Evolutionary conservation across 2,113 vertebrate species (phyloP), one percentile per base, ranked within the genome.

Genomic region (Malaclemys terrapin): DNA sequence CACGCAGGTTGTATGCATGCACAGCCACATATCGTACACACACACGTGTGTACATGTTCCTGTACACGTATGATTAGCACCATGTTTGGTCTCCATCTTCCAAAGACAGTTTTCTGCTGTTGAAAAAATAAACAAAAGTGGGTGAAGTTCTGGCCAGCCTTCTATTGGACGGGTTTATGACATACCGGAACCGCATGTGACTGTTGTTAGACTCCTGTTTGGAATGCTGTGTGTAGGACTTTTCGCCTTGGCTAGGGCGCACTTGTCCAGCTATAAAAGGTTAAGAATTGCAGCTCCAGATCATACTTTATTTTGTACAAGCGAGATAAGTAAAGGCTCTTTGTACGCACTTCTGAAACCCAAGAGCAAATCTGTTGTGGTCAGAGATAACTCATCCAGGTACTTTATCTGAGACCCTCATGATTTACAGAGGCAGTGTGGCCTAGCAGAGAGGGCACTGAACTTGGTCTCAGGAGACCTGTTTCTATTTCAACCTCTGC

Each of bases 41-140:
- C 0, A 0, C 8, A 50, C 57, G 4, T 2, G 4, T 0, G 1
- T n/a, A 12, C 35, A n/a, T 19, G 13, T 69, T 7, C 35, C 62
- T n/a, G 16, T 16, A 17, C 35, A 4, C 16, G 3, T 69, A 19
- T n/a, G 17, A 69, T 19, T 69, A 69, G 62, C 31, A 19, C 31
- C 31, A n/a, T 17, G 35, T 3, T 19, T n/a, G 62, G n/a, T 69
- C 35, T n/a, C 65, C 65, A n/a, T 69, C 17, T n/a, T 69, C 65
- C 65, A 38, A 65, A 65, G 35, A 19, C 65, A 9, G 65, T n/a
- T 69, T 69, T n/a, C 35, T n/a, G 65, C 65, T 20, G 17, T n/a
- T 69, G 17, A 19, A 69, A n/a, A n/a, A 69, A 69, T 16, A 35
- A 65, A 16, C 6, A 3, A 6, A 35, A 8, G 31, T 35, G 31